Evolutionary conservation across 2,113 vertebrate genomes (phyloP).

Genomic region (Typhlomys cinereus): DNA sequence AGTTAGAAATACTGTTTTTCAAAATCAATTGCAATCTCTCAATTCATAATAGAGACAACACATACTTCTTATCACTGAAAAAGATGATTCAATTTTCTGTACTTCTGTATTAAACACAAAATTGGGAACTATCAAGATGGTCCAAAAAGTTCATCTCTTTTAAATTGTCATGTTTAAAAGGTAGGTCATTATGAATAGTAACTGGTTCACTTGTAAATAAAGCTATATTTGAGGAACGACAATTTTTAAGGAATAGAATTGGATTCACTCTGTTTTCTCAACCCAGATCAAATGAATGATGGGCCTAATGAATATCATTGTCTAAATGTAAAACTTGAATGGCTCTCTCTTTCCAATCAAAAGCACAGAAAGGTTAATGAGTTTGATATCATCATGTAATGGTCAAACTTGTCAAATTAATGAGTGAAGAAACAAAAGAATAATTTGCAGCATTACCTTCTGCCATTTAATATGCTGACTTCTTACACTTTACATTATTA

Average conservation of each 20-base stretch:
- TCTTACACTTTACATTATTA: too few species aligned
- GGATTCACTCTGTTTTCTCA: neutral
- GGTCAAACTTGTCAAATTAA: conserved; percentile 27
- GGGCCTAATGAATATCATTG: neutral
- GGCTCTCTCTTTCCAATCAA: neutral
- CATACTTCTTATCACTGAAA: neutral
- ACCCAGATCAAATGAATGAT: neutral
- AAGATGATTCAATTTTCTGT: neutral
- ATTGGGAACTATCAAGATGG: neutral
- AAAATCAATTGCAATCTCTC: neutral
- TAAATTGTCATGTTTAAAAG: conserved; percentile 23
- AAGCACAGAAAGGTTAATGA: neutral
- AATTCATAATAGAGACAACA: neutral
- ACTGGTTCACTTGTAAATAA: neutral
- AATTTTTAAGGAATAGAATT: conserved; percentile 1
- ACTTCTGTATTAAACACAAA: neutral
- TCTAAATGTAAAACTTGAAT: neutral
- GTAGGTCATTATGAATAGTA: neutral
- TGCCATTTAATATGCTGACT: neutral
- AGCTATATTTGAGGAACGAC: neutral
- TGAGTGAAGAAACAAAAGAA: neutral
- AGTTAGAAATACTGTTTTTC: neutral
- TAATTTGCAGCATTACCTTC: neutral
- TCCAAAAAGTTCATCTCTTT: conserved; percentile 5
- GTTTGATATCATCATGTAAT: neutral